Evolutionary conservation across 35 echinoderm and acorn worm species (phyloP).

Genomic region (Hemicentrotus pulcherrimus): DNA sequence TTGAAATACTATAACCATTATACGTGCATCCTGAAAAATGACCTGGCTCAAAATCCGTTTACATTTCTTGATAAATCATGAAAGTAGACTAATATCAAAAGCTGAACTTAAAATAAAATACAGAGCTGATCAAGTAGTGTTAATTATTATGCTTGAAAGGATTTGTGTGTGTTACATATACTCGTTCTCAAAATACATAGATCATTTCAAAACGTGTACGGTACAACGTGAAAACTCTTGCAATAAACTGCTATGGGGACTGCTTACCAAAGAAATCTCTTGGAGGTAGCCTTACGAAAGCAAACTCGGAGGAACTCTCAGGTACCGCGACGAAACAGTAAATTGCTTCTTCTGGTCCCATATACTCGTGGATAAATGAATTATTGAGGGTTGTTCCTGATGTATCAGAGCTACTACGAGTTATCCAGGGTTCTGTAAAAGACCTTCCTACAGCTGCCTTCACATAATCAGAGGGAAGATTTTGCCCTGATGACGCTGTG

Average conservation of each 20-base stretch:
- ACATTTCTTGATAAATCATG: no score
- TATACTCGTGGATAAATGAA: not conserved
- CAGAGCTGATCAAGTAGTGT: no score
- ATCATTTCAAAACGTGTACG: no score
- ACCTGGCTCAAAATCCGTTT: no score
- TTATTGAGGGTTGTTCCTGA: not conserved
- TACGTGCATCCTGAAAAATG: no score
- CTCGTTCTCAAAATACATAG: no score
- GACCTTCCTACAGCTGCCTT: not conserved
- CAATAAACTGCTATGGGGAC: not conserved
- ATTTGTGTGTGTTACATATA: no score
- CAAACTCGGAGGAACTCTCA: not conserved
- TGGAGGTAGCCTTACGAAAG: not conserved
- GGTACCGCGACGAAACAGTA: not conserved
- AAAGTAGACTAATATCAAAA: no score
- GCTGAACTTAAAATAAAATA: no score
- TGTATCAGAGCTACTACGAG: not conserved
- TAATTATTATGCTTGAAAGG: no score
- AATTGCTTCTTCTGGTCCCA: not conserved
- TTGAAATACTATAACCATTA: no score
- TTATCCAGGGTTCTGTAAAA: not conserved
- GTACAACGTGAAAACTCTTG: no score
- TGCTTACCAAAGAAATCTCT: not conserved
- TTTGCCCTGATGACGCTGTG: not conserved
- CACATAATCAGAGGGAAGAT: not conserved